These are phyloP conservation scores for Polyommatus icarus DNA, from an alignment of 2,888 invertebrate genomes.

Conservation along the genomic window DNA sequence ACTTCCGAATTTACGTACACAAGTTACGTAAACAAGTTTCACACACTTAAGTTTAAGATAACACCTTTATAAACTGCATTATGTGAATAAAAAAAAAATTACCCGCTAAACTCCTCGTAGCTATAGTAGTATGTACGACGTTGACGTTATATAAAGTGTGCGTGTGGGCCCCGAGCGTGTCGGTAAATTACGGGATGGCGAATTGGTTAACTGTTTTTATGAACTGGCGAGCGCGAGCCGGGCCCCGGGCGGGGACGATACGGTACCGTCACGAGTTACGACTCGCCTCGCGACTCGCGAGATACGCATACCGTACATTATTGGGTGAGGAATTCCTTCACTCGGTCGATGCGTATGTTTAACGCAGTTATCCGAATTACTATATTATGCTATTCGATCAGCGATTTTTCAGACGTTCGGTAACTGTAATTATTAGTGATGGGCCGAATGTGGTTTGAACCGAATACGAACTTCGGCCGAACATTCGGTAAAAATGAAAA, in stretches of 20 bases:
- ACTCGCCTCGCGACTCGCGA: not conserved
- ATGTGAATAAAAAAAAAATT: too few relatives aligned
- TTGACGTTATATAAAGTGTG: constrained; percentile 1
- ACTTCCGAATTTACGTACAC: too few relatives aligned
- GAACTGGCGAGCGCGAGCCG: not conserved
- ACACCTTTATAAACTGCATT: too few relatives aligned
- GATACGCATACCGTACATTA: not conserved
- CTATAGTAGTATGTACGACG: not conserved
- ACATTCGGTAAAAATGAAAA: too few relatives aligned
- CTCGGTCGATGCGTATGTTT: not conserved
- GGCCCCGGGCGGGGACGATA: not conserved
- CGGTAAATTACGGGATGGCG: constrained; percentile 25
- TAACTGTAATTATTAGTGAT: too few relatives aligned
- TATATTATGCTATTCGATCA: not conserved
- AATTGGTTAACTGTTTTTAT: constrained; percentile 23
- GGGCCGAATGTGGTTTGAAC: too few relatives aligned
- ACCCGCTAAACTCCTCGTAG: not conserved
- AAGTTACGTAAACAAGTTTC: too few relatives aligned
- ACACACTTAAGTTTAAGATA: too few relatives aligned
- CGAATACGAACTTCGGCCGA: too few relatives aligned
- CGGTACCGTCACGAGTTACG: not conserved
- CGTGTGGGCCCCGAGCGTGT: not conserved
- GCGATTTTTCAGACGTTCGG: too few relatives aligned
- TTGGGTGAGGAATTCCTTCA: not conserved
- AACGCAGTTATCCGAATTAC: not conserved